Base-by-base conservation (phyloP, 2,797 vertebrate genomes). In the Periparus ater region DNA sequence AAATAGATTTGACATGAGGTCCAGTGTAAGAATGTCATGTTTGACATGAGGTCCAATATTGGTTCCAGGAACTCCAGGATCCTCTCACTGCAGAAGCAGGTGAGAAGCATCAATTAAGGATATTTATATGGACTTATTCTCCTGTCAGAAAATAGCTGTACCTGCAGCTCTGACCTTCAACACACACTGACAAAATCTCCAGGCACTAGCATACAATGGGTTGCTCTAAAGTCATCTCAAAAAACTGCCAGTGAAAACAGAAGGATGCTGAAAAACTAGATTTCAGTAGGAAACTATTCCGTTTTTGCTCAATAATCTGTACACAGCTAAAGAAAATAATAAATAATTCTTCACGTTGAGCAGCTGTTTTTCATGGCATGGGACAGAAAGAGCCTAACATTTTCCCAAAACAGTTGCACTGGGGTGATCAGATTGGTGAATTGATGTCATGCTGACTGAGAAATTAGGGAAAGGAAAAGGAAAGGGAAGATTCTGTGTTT, bases 71-170 rank as follows among this genome's bases (percentile, higher is more conserved):
- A 11, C 11, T n/a, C 27, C 14, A 45, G 17, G 13, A 7, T n/a
- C 32, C 55, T 78, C 71, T 47, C 17, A n/a, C 18, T 17, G 6
- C 5, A 77, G 17, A 70, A 60, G 8, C 22, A 40, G 3, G 7
- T 14, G 17, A 76, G 73, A 88, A 50, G 8, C 21, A 25, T 15
- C 13, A 30, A 20, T n/a, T 25, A 47, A 53, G 11, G 34, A 65
- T 0, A 1, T 36, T 60, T 17, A 7, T 20, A 34, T 4, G 6
- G 7, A 13, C 7, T 72, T 40, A n/a, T 20, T 84, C 38, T 27
- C 1, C 2, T 22, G 30, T 25, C 34, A 85, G 16, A 45, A 78
- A 63, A 27, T 9, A 65, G 14, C 55, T 29, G 5, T 27, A 19
- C 9, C 48, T 77, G 57, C 55, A 77, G 1, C 42, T 8, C 11